Evolutionary conservation across 2,113 vertebrate species (phyloP), one percentile per base, ranked within the genome.

Genomic region (Chrysochloris asiatica): DNA sequence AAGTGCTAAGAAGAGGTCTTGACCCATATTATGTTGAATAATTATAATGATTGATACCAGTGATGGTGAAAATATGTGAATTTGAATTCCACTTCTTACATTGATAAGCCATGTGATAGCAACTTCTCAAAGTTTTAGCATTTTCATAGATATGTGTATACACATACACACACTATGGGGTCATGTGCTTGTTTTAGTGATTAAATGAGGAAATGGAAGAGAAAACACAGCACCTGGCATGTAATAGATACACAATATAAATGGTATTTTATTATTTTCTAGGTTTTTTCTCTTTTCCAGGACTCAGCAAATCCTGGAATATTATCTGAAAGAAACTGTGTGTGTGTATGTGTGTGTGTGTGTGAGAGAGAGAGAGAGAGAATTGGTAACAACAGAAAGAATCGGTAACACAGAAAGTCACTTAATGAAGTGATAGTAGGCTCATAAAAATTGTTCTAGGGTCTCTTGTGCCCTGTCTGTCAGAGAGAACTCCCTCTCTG

Each of bases 401-500:
- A 28, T 83, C n/a, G n/a, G n/a, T n/a, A n/a, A n/a, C n/a, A n/a
- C n/a, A n/a, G 72, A 67, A 78, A 77, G 54, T 69, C 86, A 88
- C n/a, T 72, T 92, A 86, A 90, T 90, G 36, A 92, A 93, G 83
- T 86, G 48, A 77, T 80, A 19, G 59, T 69, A 33, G 48, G 38
- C 84, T 92, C 72, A 50, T 28, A 11, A 33, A 95, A 90, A 69
- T 67, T 21, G 22, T 54, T 83, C 30, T 78, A 54, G 41, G 19
- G 65, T 80, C 86, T 84, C 75, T 43, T 73, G 52, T 93, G 92
- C 48, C 92, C 65, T 92, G 41, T 87, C 80, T 86, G 59, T 83
- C 86, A 94, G 65, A 87, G 81, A 92, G 41, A 83, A 43, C 59
- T 83, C 75, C 61, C 75, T 83, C 63, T 94, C 54, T 38, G 56